Base-by-base conservation (phyloP, 2,888 invertebrate species). In the Anagyrus pseudococci region DNA sequence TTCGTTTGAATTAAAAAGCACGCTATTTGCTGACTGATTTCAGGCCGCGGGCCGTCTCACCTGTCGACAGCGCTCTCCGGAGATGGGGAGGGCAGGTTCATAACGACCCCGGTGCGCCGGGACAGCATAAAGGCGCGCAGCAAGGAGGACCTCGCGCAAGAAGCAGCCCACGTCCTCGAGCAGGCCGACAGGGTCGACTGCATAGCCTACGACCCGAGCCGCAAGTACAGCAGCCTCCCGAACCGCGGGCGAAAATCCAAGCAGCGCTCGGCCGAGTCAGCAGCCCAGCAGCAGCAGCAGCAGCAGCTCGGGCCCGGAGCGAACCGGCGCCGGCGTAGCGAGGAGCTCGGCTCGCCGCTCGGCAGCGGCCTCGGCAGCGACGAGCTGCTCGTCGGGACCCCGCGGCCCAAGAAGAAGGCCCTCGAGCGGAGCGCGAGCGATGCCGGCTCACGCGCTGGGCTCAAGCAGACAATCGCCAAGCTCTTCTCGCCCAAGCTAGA, bases 161-260 rank as follows among this genome's bases (percentile, higher is more conserved):
- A 93, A 83, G 91, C 91, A 29, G 90, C 90, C 67, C 84, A 86
- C 74, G 90, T 92, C 33, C 82, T 91, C 54, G 86, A 88, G 23
- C 91, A 92, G 79, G 92, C 89, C 0, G 87, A 88, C 70, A 87
- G 88, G 74, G 85, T 92, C 67, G 87, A 87, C 61, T 92, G 91
- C 77, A 81, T 73, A 73, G 82, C 73, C 70, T 76, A 75, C 68
- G 76, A 78, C 74, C 74, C 68, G 67, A 76, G 77, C 57, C 70
- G 75, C 60, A 73, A 87, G 86, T 82, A 90, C 89, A 13, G 82
- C 89, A 73, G 91, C 87, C 52, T 87, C 84, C 73, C 86, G 87
- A 71, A 86, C 82, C 77, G 89, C 85, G 79, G 76, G 67, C 49
- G 54, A 2, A 41, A 19, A 7, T 19, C 52, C 23, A 52, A 56